phyloP scores from a whole-genome alignment of 37 sponge, comb jelly and placozoan genomes.

The Hexactinellida sp. region DNA sequence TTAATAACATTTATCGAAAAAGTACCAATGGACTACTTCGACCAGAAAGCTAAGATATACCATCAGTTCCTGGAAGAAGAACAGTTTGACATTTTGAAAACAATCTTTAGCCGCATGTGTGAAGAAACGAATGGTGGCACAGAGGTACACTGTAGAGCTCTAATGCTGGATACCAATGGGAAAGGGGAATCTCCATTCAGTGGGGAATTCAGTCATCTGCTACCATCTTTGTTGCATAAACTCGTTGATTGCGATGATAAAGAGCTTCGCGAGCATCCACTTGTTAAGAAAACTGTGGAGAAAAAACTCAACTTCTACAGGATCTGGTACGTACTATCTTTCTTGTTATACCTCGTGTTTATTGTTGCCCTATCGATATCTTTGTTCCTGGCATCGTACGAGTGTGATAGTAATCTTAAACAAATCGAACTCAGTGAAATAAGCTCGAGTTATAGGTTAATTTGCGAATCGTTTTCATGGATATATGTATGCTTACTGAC shows the following conservation, averaged over 20 bases:
- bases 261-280: not conserved
- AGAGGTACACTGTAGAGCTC: not conserved
- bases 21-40: not conserved
- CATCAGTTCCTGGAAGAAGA: not conserved
- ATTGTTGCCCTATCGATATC: not conserved
- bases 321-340: not conserved
- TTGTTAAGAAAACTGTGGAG: not conserved
- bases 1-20: not conserved
- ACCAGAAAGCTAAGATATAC: not conserved
- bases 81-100: constrained; percentile 1
- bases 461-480: not conserved
- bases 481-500: not conserved
- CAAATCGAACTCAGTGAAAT: not conserved
- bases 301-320: not conserved
- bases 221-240: constrained; percentile 14
- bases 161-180: not conserved
- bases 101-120: not conserved
- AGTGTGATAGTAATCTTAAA: not conserved
- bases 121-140: not conserved
- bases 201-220: not conserved
- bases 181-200: constrained; percentile 10
- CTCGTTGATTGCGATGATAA: not conserved
- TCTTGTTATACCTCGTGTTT: not conserved
- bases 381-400: not conserved
- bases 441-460: not conserved